Evolutionary conservation across 2,113 vertebrate genomes (phyloP).

Genomic region (Elanoides forficatus): DNA sequence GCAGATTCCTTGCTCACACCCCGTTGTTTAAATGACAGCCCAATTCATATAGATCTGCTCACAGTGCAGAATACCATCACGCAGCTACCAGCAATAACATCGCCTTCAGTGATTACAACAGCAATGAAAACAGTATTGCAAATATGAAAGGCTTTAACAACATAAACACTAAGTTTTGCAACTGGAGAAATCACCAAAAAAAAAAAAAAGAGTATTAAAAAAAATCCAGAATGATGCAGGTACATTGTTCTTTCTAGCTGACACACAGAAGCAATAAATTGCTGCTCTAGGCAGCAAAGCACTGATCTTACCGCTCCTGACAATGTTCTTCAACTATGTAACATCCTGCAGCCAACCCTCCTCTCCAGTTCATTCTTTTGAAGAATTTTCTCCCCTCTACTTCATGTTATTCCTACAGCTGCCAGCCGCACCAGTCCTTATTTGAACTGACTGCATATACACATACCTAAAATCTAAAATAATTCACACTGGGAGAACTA

Average conservation of each 20-base stretch:
- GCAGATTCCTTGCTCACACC: background rate
- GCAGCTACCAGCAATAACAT: background rate
- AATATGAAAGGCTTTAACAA: background rate
- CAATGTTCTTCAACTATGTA: background rate
- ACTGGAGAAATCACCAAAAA: background rate
- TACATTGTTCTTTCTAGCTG: background rate
- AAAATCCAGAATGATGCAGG: background rate
- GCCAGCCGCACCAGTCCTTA: background rate
- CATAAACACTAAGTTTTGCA: background rate
- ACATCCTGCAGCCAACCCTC: background rate
- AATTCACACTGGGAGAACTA: rapidly evolving
- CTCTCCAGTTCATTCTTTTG: background rate
- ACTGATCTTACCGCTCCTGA: background rate
- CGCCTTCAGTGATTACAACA: background rate
- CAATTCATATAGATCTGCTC: background rate
- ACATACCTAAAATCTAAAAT: background rate
- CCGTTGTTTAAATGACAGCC: background rate
- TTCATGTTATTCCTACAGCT: background rate
- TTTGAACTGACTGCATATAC: background rate
- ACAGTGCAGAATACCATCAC: background rate
- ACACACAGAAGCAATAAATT: background rate
- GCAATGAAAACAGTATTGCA: background rate
- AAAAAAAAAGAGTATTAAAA: background rate
- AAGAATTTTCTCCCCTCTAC: background rate
- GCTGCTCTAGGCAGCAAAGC: background rate